Percentiles rank a stretch among this genome's conserved stretches.
Conservation (phyloP, 2,797 vertebrate species). For the Crocodylus rhombifer region DNA sequence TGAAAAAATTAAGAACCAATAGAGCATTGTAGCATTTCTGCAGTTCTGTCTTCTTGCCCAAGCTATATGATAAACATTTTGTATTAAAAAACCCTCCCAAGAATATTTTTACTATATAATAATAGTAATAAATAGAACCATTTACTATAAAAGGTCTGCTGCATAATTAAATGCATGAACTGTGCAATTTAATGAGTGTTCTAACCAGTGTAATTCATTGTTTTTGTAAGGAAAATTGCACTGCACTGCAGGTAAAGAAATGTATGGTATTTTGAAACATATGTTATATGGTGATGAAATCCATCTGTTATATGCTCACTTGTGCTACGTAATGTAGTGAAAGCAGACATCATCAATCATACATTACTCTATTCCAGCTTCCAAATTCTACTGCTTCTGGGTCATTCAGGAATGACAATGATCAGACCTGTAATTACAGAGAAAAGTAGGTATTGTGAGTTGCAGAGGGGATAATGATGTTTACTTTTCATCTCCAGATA, state of each 20-base stretch:
- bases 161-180: constrained; percentile 61
- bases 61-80: neutral
- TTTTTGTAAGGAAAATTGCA: constrained; percentile 66
- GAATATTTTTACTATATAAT: neutral
- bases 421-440: constrained; percentile 75
- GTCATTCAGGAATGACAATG: constrained; percentile 71
- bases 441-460: constrained; percentile 41
- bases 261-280: constrained; percentile 72
- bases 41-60: neutral
- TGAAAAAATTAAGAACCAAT: neutral
- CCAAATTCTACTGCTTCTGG: constrained; percentile 67
- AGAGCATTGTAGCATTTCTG: neutral
- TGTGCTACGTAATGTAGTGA: constrained; percentile 55
- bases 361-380: constrained; percentile 67
- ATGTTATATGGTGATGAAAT: constrained; percentile 76
- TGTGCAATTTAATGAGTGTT: constrained; percentile 70
- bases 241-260: constrained; percentile 62
- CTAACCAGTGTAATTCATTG: constrained; percentile 61
- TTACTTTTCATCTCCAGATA: constrained; percentile 74
- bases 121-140: constrained; percentile 9
- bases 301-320: constrained; percentile 75
- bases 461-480: constrained; percentile 66
- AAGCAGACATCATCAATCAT: constrained; percentile 71
- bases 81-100: neutral
- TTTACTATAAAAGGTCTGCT: constrained; percentile 29